Percentiles rank a stretch among this genome's conserved stretches.
These are phyloP conservation scores for Neodiprion virginianus DNA, from an alignment of 1,140 invertebrate genomes.

Conservation along the genomic window DNA sequence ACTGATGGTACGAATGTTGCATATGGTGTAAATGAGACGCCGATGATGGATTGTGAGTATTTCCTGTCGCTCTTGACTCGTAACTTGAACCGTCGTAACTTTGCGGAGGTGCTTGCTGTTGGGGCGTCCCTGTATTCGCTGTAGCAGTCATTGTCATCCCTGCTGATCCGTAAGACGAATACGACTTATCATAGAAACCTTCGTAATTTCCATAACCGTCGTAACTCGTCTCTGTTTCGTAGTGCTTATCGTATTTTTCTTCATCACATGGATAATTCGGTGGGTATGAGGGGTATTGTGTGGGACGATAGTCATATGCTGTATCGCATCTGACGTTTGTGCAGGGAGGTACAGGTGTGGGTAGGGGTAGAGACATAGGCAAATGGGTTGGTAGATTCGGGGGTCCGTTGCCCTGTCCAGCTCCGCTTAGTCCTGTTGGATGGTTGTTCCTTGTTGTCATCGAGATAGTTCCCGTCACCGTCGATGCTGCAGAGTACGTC, in stretches of 20 bases:
- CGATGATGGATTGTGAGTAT: not conserved
- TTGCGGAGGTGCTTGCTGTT: not conserved
- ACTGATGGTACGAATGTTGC: not conserved
- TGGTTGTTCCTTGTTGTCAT: not conserved
- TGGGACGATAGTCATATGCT: constrained; percentile 60
- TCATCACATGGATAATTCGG: constrained; percentile 60
- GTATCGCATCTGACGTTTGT: constrained; percentile 34
- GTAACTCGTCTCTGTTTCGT: not conserved
- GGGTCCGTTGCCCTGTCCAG: not conserved
- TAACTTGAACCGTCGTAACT: not conserved
- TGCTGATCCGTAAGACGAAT: not conserved
- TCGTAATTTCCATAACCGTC: not conserved
- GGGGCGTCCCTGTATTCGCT: not conserved
- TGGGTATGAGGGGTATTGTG: constrained; percentile 59
- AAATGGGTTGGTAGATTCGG: not conserved
- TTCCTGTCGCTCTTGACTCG: not conserved
- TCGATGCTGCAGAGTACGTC: constrained; percentile 40
- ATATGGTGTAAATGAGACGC: not conserved
- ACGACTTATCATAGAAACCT: not conserved
- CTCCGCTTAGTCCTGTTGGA: not conserved
- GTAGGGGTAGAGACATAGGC: constrained; percentile 20
- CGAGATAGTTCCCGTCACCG: constrained; percentile 33
- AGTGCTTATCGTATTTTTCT: constrained; percentile 27
- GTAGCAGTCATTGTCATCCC: not conserved
- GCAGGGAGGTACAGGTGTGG: constrained; percentile 33